Evolutionary conservation across 2,888 invertebrate genomes (phyloP), one percentile per base, ranked within the genome.

Genomic region (Strigamia transsilvanica): DNA sequence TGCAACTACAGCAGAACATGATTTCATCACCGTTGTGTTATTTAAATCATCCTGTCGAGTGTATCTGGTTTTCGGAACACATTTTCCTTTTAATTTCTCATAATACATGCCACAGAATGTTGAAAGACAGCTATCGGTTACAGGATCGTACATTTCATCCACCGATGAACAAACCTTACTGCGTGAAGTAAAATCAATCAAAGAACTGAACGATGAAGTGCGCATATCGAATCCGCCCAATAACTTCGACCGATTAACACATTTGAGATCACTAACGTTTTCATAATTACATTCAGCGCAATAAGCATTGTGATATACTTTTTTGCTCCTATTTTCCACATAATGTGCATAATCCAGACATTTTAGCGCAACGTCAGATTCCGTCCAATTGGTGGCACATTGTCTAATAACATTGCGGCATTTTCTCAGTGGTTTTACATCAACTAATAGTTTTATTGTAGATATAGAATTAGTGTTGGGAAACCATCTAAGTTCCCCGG

Each of bases 211-310:
- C 2, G 61, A 23, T 66, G 2, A 7, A 27, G 27, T n/a, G n/a
- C n/a, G n/a, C 5, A 56, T 15, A 2, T 3, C 21, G 21, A 61
- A 61, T n/a, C 9, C 18, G 3, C 10, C 61, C 5, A 21, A 5
- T 18, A 18, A 15, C 21, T 66, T 66, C 61, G 18, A 6, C 23
- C 0, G 21, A 66, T 1, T 66, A 66, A 13, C 46, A 42, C 61
- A 66, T 18, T 21, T 66, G 1, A 66, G 23, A n/a, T 66, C 6
- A 3, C 9, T 34, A 78, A 41, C 13, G 32, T 78, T 78, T 41
- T 66, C 27, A n/a, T 27, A 41, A 84, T 89, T 89, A 85, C 90
- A 90, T 61, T 88, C 85, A 21, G 89, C 90, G 84, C 90, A 90
- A 84, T 90, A 89, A 0, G 87, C 86, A 84, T 90, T 90, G 82